Base-by-base conservation (phyloP, 2,888 invertebrate species). In the Agriopis marginaria region DNA sequence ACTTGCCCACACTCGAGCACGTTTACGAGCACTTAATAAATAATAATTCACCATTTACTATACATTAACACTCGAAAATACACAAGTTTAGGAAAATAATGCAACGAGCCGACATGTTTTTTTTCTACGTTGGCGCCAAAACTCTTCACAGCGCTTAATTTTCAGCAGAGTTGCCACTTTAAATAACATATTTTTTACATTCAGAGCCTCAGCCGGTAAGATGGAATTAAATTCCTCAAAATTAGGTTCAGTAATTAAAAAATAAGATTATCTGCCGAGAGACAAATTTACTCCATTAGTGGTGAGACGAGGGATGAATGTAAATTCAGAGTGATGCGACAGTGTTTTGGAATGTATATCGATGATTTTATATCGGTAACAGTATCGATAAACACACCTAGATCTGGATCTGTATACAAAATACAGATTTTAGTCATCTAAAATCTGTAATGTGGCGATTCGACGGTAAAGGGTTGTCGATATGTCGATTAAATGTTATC, bases 181-280 rank as follows among this genome's bases (percentile, higher is more conserved):
- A 47, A 47, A 7, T 32, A 7, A 14, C 9, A 42, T 42, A 56
- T 56, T 56, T 44, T 39, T 56, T 42, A 14, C 10, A 23, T 49
- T 49, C 11, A 6, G 8, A 12, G 17, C 44, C n/a, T 7, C n/a
- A 32, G 44, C 1, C 14, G 54, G 61, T 61, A 45, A 61, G 45
- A 65, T 14, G 62, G 60, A 58, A 65, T 65, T 45, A 54, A 17
- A 49, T 53, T 62, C 23, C 64, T 64, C 65, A 49, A 58, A 70
- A 55, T 63, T 50, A 56, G 63, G 62, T 58, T 55, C 67, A 7
- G 64, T 71, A 71, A 71, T 71, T 68, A 71, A 71, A 71, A 68
- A 71, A 71, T 62, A 60, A 45, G 65, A 71, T 71, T 71, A 71
- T 71, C 65, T 54, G 17, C 44, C 40, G 58, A 58, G 12, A 44